These are phyloP conservation scores for Coreius guichenoti DNA, from an alignment of 2,797 vertebrate genomes.

Conservation along the genomic window DNA sequence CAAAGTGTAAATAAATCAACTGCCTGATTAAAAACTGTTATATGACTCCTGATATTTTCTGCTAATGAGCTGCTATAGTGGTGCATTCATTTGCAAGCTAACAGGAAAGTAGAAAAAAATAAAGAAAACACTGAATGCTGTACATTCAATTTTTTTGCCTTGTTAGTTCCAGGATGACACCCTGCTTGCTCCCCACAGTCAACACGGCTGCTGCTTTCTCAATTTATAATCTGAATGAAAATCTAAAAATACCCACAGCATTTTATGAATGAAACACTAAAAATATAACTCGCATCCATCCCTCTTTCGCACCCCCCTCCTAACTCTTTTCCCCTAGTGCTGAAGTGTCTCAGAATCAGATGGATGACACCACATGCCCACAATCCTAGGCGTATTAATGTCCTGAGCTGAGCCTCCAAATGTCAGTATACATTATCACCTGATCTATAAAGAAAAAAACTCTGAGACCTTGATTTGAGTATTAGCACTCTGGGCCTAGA, in stretches of 20 bases:
- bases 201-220: constrained; percentile 64
- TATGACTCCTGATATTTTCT: constrained; percentile 56
- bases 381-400: constrained; percentile 74
- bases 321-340: constrained; percentile 28
- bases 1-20: constrained; percentile 31
- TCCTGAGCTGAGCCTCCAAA: constrained; percentile 73
- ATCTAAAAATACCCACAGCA: constrained; percentile 70
- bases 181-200: constrained; percentile 65
- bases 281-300: constrained; percentile 70
- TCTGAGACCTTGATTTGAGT: constrained; percentile 73
- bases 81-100: constrained; percentile 61
- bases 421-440: constrained; percentile 81
- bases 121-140: constrained; percentile 49
- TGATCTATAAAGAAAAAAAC: constrained; percentile 80
- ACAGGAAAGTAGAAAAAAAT: constrained; percentile 33
- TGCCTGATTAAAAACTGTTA: constrained; percentile 35
- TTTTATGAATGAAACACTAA: constrained; percentile 73
- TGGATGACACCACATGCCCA: constrained; percentile 72
- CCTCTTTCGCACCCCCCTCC: constrained; percentile 49
- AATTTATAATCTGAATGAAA: constrained; percentile 74
- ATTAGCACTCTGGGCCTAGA: constrained; percentile 72
- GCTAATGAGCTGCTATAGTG: constrained; percentile 60
- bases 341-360: constrained; percentile 64
- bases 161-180: constrained; percentile 66
- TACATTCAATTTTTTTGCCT: constrained; percentile 57